phyloP scores from a whole-genome alignment of 2,888 invertebrate genomes.

The Pollenia angustigena region DNA sequence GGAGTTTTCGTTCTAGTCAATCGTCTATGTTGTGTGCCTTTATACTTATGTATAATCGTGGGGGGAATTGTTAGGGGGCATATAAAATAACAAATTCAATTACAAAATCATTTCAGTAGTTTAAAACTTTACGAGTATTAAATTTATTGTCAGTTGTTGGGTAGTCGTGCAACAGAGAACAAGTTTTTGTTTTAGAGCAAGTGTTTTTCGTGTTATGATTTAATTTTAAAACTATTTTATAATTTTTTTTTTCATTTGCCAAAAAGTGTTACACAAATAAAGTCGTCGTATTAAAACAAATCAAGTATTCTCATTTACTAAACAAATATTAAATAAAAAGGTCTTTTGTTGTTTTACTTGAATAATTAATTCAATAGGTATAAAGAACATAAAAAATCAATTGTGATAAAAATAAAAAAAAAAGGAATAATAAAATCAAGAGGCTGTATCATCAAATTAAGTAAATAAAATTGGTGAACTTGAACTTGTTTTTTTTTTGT shows the following conservation, averaged over 20 bases:
- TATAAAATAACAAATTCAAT: not conserved
- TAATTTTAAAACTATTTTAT: constrained; percentile 39
- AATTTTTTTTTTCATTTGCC: not conserved
- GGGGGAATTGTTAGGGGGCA: not conserved
- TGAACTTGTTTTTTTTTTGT: constrained; percentile 59
- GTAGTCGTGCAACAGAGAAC: constrained; percentile 47
- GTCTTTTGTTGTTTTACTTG: not conserved
- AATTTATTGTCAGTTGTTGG: constrained; percentile 55
- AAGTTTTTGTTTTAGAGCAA: constrained; percentile 7
- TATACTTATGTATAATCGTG: no score
- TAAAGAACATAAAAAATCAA: constrained; percentile 51
- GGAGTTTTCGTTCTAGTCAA: no score
- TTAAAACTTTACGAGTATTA: constrained; percentile 24
- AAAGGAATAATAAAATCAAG: constrained; percentile 17
- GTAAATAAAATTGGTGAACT: constrained; percentile 57
- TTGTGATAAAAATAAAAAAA: constrained; percentile 26
- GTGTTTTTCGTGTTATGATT: constrained; percentile 51
- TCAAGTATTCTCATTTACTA: no score
- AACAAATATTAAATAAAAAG: no score
- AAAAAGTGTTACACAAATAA: not conserved
- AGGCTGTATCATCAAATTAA: constrained; percentile 3
- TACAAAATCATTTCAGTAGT: constrained; percentile 30
- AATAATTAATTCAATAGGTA: constrained; percentile 3
- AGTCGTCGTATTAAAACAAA: no score
- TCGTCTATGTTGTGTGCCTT: no score